Percentiles rank a stretch among this genome's conserved stretches.
These are phyloP conservation scores for Geococcyx californianus DNA, from an alignment of 2,113 vertebrate species.

Conservation along the genomic window DNA sequence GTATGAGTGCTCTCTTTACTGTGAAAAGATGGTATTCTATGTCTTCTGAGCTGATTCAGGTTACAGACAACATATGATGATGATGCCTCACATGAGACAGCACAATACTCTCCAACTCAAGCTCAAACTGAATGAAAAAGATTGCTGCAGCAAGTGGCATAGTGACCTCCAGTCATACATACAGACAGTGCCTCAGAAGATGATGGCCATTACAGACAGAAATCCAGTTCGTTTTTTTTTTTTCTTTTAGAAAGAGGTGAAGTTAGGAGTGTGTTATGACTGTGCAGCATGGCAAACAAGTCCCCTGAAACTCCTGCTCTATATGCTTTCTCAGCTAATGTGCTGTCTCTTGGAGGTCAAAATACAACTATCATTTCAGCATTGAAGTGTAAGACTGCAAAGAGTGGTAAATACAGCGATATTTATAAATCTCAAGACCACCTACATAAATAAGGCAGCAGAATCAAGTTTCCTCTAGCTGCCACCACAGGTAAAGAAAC, in stretches of 20 bases:
- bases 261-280: background rate
- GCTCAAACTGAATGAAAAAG: background rate
- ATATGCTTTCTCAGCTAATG: background rate
- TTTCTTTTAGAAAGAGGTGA: background rate
- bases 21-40: background rate
- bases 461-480: background rate
- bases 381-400: background rate
- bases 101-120: background rate
- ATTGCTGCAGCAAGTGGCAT: background rate
- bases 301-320: background rate
- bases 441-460: background rate
- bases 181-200: background rate
- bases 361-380: background rate
- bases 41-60: background rate
- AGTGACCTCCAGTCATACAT: background rate
- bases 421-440: background rate
- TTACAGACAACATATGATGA: background rate
- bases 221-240: background rate
- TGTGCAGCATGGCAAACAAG: background rate
- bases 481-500: background rate
- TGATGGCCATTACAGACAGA: background rate
- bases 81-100: background rate
- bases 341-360: background rate
- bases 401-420: background rate
- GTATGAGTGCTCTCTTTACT: background rate